Percentiles rank a stretch among this genome's conserved stretches.
These are phyloP conservation scores for Hydropsyche tenuis DNA, from an alignment of 1,140 invertebrate genomes.

Conservation along the genomic window DNA sequence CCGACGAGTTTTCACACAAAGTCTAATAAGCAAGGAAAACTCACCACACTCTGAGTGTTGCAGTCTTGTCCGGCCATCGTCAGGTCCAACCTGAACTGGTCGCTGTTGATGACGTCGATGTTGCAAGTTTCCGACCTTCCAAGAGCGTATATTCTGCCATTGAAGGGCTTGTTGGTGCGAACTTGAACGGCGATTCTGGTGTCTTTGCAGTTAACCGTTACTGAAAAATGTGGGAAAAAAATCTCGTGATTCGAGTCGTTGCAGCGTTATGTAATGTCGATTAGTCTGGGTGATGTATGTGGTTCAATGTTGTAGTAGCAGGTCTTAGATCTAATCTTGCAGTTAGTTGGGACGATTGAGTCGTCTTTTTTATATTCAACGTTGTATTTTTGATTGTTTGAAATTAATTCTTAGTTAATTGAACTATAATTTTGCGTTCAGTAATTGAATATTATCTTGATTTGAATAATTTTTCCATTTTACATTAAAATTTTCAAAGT, in stretches of 20 bases:
- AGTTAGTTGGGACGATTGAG: too few relatives aligned
- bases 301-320: not conserved
- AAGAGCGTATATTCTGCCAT: conserved; percentile 91
- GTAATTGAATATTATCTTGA: too few relatives aligned
- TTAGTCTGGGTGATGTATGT: not conserved
- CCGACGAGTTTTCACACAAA: too few relatives aligned
- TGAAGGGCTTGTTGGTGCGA: conserved; percentile 91
- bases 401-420: too few relatives aligned
- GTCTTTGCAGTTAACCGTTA: conserved; percentile 93
- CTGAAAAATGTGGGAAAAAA: conserved; percentile 63
- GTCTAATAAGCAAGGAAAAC: conserved; percentile 53
- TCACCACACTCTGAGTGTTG: conserved; percentile 89
- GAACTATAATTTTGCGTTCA: too few relatives aligned
- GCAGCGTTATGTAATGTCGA: not conserved
- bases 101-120: conserved; percentile 90
- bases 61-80: conserved; percentile 94
- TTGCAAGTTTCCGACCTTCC: conserved; percentile 94
- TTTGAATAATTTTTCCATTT: too few relatives aligned
- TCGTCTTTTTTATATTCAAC: too few relatives aligned
- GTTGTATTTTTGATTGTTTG: too few relatives aligned
- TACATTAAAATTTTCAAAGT: too few relatives aligned
- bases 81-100: conserved; percentile 88
- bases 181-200: conserved; percentile 92
- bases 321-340: too few relatives aligned
- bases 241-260: not conserved